phyloP scores from a whole-genome alignment of 2,113 vertebrate species.

The Serilophus lunatus region DNA sequence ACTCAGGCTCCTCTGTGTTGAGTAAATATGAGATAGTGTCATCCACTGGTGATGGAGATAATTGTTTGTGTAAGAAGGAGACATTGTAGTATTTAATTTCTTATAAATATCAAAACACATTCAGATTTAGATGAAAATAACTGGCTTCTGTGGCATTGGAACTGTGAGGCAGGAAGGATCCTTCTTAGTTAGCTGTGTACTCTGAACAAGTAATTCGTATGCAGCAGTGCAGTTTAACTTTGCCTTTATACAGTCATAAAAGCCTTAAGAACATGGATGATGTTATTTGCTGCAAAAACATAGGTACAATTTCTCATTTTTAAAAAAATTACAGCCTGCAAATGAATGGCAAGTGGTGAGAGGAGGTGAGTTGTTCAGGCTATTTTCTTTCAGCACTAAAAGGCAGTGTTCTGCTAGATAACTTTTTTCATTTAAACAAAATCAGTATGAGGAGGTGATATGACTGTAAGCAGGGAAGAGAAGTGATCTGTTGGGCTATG shows the following conservation, averaged over 20 bases:
- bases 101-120: not conserved
- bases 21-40: not conserved
- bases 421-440: not conserved
- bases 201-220: not conserved
- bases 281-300: not conserved
- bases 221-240: not conserved
- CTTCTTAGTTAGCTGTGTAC: not conserved
- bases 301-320: not conserved
- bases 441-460: not conserved
- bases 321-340: not conserved
- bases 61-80: not conserved
- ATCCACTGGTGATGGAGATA: not conserved
- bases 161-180: not conserved
- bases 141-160: not conserved
- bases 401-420: not conserved
- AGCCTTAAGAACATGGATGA: accelerated
- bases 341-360: not conserved
- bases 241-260: not conserved
- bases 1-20: not conserved
- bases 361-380: not conserved
- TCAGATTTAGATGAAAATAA: not conserved
- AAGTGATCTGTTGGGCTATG: not conserved
- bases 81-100: not conserved
- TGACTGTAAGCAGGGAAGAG: not conserved
- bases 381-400: not conserved